Conservation (phyloP, 2,888 invertebrate species). For the Amphipyra tragopoginis region DNA sequence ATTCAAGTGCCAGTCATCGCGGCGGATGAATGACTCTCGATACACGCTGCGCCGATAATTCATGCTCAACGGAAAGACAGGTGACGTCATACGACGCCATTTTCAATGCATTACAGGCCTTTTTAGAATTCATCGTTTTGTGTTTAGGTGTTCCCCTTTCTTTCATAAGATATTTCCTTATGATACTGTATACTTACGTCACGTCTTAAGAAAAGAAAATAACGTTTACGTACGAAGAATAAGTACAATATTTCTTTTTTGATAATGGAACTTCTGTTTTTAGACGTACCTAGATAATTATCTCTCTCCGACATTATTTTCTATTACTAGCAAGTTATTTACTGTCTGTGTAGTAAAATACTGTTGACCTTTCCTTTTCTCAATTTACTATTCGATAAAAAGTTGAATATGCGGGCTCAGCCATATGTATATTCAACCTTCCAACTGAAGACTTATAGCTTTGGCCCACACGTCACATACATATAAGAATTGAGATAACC, state of each 20-base stretch:
- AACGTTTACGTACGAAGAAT: too few relatives aligned
- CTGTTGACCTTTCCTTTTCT: slow-evolving; percentile 1
- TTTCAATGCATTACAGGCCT: slow-evolving; percentile 30
- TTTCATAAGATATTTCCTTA: slow-evolving; percentile 3
- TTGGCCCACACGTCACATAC: slow-evolving; percentile 33
- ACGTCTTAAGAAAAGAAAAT: too few relatives aligned
- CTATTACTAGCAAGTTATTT: too few relatives aligned
- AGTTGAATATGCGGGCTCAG: slow-evolving; percentile 7
- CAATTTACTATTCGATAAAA: slow-evolving; percentile 29
- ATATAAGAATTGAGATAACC: slow-evolving; percentile 46
- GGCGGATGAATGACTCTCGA: slow-evolving; percentile 46
- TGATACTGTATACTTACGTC: background rate
- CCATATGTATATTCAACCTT: slow-evolving; percentile 25
- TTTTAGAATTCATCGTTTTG: slow-evolving; percentile 20
- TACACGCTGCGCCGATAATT: slow-evolving; percentile 49
- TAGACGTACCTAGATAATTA: too few relatives aligned
- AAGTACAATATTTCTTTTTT: too few relatives aligned
- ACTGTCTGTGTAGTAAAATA: too few relatives aligned
- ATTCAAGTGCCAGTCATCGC: slow-evolving; percentile 52
- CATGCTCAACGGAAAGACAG: slow-evolving; percentile 31
- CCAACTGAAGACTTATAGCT: slow-evolving; percentile 45
- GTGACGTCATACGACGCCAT: slow-evolving; percentile 37
- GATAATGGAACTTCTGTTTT: too few relatives aligned
- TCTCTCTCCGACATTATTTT: too few relatives aligned
- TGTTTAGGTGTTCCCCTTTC: background rate